Evolutionary conservation across 2,888 invertebrate species (phyloP), one percentile per base, ranked within the genome.

Genomic region (Limnephilus auricula): DNA sequence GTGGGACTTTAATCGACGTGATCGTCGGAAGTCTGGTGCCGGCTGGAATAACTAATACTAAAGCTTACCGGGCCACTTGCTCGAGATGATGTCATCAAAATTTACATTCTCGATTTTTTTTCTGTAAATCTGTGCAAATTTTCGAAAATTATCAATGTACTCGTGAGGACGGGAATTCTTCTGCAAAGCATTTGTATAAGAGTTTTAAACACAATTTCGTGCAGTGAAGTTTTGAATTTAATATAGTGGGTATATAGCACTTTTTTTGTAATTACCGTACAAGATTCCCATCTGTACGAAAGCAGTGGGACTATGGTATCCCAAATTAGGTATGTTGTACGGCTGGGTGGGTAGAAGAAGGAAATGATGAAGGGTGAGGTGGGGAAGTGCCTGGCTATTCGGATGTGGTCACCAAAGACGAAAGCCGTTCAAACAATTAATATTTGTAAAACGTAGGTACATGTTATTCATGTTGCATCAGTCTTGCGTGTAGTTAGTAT

Each of bases 21-120:
- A 78, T 88, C 34, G 78, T 78, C 88, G 78, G 88, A 88, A 45
- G 65, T 88, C 87, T 34, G 65, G 78, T 78, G 78, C 88, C 65
- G 34, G n/a, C 78, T 34, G 82, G 34, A 37, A 25, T 82, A 25
- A 82, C 82, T 34, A 32, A 37, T 34, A 37, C 34, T 18, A 37
- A 82, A 18, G 82, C 30, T 31, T 82, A 34, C 82, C 25, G 9
- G 82, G 15, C 9, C 13, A 45, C 13, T 45, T 45, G 40, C 40
- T 45, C 25, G 18, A 50, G 50, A 50, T 18, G 25, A 65, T 25
- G 25, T 25, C 2, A 65, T 65, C 65, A 25, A 25, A 65, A 65
- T 65, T 65, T 65, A 65, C 25, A 65, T 65, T 65, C n/a, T 65
- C 25, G 25, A 25, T 25, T 65, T 65, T 65, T 65, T 65, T 25